Percentiles rank a stretch among this genome's conserved stretches.
phyloP scores from a whole-genome alignment of 2,888 invertebrate species.

The Ectemnius continuus region DNA sequence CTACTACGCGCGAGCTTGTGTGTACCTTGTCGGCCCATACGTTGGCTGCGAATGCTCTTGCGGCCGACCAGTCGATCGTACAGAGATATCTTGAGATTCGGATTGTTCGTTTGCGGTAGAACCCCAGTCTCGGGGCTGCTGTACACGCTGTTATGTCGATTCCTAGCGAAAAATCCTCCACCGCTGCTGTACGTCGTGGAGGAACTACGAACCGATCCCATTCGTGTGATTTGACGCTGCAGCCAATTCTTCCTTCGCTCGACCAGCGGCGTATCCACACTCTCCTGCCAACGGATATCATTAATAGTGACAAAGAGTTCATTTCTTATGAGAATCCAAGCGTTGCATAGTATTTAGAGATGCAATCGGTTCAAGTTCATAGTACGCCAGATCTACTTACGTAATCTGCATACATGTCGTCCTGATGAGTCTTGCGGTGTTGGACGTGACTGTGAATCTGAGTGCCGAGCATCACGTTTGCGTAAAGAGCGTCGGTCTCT shows the following conservation, averaged over 20 bases:
- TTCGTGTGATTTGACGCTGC: conserved; percentile 89
- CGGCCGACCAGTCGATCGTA: conserved; percentile 91
- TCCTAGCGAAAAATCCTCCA: conserved; percentile 85
- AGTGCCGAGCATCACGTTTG: conserved; percentile 85
- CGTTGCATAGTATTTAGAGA: background rate
- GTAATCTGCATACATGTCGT: conserved; percentile 94
- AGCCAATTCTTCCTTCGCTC: conserved; percentile 93
- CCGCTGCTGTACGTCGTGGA: conserved; percentile 92
- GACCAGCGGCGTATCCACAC: conserved; percentile 92
- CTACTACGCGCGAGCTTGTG: no score
- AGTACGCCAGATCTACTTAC: conserved; percentile 81
- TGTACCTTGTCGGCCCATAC: conserved; percentile 83
- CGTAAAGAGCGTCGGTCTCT: conserved; percentile 90
- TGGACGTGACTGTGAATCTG: conserved; percentile 76
- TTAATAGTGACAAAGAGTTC: background rate
- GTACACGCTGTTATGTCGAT: conserved; percentile 88
- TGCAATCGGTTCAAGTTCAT: conserved; percentile 33
- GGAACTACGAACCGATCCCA: conserved; percentile 89
- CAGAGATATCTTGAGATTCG: conserved; percentile 86
- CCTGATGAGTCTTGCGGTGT: conserved; percentile 82
- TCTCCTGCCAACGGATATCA: conserved; percentile 77
- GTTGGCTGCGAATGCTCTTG: conserved; percentile 86
- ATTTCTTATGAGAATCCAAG: no score
- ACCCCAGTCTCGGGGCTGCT: conserved; percentile 79
- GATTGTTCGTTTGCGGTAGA: conserved; percentile 74